A percentile compares a stretch with the other conserved stretches of the same genome.
phyloP scores from a whole-genome alignment of 2,113 vertebrate species.

The Dicerorhinus sumatrensis region DNA sequence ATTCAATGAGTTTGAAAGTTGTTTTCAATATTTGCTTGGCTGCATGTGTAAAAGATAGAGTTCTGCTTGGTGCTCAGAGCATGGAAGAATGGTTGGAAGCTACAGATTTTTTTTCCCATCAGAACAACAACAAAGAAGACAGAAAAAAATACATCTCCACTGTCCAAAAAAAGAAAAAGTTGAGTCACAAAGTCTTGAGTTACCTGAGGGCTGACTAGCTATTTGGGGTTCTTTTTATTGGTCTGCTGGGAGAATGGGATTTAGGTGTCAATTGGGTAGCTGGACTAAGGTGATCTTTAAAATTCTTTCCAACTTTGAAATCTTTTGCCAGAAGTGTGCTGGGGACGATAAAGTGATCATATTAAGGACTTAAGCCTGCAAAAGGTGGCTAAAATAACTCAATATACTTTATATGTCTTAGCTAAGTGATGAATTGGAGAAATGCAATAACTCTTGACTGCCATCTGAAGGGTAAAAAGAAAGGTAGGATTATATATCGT shows the following conservation, averaged over 20 bases:
- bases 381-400: constrained; percentile 68
- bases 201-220: not conserved
- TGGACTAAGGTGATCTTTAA: constrained; percentile 45
- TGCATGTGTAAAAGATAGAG: not conserved
- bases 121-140: not conserved
- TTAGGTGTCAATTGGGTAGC: not conserved
- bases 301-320: constrained; percentile 6
- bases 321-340: not conserved
- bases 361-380: constrained; percentile 53
- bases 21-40: not conserved
- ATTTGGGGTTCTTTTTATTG: not conserved
- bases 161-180: not conserved
- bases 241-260: not conserved
- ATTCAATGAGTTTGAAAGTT: not conserved
- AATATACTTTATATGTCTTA: constrained; percentile 60
- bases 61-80: not conserved
- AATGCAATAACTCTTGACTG: constrained; percentile 60
- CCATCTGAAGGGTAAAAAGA: constrained; percentile 66
- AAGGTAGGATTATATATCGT: constrained; percentile 63
- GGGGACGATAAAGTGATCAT: constrained; percentile 58
- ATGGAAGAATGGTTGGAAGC: not conserved
- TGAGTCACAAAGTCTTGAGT: not conserved
- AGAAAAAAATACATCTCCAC: not conserved
- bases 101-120: not conserved
- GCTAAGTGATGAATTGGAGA: constrained; percentile 71